These are phyloP conservation scores for Mizuhopecten yessoensis DNA, from an alignment of 1,140 invertebrate species.

Conservation along the genomic window DNA sequence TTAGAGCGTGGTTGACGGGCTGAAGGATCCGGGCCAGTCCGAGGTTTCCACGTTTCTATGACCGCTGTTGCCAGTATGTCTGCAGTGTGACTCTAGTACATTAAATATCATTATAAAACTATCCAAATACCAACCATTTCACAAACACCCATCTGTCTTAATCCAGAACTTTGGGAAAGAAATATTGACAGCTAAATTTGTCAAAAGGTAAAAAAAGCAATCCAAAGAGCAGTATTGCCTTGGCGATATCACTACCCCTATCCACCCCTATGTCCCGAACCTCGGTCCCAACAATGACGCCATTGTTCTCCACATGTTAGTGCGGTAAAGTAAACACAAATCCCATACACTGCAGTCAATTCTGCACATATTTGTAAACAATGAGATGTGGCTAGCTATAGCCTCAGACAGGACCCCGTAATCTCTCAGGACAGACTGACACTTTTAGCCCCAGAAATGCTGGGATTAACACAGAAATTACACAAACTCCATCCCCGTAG, in stretches of 20 bases:
- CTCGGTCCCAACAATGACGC: not conserved
- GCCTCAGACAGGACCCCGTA: not conserved
- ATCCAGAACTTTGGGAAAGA: not conserved
- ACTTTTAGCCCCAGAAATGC: not conserved
- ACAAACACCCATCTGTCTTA: conserved; percentile 23
- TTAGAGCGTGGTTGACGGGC: not conserved
- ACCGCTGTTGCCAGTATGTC: not conserved
- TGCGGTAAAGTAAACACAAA: not conserved
- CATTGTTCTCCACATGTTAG: not conserved
- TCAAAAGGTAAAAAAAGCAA: conserved; percentile 19
- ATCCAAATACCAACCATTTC: not conserved
- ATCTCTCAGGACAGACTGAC: not conserved
- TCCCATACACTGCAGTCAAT: not conserved
- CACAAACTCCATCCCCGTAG: not conserved
- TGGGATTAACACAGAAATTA: not conserved
- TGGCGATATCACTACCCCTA: not conserved
- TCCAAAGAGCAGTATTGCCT: not conserved
- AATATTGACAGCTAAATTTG: conserved; percentile 16
- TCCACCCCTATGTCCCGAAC: conserved; percentile 9
- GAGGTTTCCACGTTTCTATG: not conserved
- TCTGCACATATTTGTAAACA: not conserved
- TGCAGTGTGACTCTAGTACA: not conserved
- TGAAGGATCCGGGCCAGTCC: not conserved
- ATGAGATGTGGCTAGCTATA: not conserved
- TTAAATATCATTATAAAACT: conserved; percentile 8